Conservation (phyloP, 2,797 vertebrate species). For the Chelon labrosus region DNA sequence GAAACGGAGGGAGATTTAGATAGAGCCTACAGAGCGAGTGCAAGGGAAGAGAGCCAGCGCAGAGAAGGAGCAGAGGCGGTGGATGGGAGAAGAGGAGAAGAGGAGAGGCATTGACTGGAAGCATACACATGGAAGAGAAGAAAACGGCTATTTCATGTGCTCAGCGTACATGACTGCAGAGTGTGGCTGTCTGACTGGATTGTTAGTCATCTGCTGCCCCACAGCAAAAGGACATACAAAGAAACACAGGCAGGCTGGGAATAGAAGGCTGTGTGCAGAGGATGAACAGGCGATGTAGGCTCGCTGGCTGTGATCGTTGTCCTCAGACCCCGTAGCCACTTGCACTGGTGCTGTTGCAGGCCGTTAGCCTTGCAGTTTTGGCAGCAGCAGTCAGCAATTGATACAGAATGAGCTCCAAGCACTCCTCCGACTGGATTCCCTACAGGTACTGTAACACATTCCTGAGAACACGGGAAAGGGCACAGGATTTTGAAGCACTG, state of each 20-base stretch:
- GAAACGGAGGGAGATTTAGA: conserved; percentile 80
- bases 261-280: conserved; percentile 74
- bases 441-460: conserved; percentile 90
- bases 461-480: conserved; percentile 41
- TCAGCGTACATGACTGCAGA: conserved; percentile 57
- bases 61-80: conserved; percentile 61
- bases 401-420: conserved; percentile 95
- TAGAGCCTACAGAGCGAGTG: conserved; percentile 61
- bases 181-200: conserved; percentile 54
- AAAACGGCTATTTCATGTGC: conserved; percentile 67
- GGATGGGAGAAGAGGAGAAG: conserved; percentile 70
- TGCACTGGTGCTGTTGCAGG: conserved; percentile 74
- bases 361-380: conserved; percentile 74
- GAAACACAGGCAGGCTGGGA: conserved; percentile 55
- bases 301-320: conserved; percentile 80
- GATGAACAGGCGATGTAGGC: conserved; percentile 80
- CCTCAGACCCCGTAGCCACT: conserved; percentile 75
- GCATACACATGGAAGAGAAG: conserved; percentile 66
- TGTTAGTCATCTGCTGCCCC: conserved; percentile 56
- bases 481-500: conserved; percentile 42
- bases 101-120: conserved; percentile 73
- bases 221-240: conserved; percentile 57
- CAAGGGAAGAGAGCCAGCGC: conserved; percentile 64
- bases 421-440: conserved; percentile 97
- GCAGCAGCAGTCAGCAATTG: conserved; percentile 79